Evolutionary conservation across 2,888 invertebrate species (phyloP).

Genomic region (Drosophila sordidula): DNA sequence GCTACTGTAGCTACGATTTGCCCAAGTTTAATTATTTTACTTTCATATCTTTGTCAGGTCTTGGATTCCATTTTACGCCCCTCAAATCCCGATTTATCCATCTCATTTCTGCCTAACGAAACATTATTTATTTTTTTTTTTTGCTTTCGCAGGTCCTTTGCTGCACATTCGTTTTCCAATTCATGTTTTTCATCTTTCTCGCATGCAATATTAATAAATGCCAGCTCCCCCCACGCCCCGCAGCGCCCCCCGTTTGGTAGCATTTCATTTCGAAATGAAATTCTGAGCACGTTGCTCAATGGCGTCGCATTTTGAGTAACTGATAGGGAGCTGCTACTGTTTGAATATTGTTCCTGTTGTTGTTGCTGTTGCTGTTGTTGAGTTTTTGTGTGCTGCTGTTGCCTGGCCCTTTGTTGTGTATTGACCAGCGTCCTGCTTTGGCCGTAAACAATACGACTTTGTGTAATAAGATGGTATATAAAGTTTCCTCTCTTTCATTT

Average conservation of each 20-base stretch:
- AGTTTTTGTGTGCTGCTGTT: conserved; percentile 4
- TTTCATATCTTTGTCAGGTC: background rate
- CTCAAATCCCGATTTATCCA: background rate
- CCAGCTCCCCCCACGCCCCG: conserved; percentile 1
- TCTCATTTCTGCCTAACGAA: background rate
- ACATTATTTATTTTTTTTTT: background rate
- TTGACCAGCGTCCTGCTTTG: conserved; percentile 24
- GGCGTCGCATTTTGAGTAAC: conserved; percentile 41
- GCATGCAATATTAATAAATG: conserved; percentile 70
- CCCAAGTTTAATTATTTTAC: background rate
- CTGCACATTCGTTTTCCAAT: conserved; percentile 27
- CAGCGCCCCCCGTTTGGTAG: conserved; percentile 15
- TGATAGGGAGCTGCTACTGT: conserved; percentile 34
- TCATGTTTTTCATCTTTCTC: conserved; percentile 36
- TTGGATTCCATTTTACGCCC: background rate
- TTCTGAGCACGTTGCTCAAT: conserved; percentile 71
- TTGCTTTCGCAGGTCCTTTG: conserved; percentile 20
- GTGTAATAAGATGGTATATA: background rate
- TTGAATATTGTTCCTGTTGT: conserved; percentile 29
- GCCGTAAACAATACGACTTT: conserved; percentile 13
- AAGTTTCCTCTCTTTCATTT: background rate
- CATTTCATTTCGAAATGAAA: conserved; percentile 73
- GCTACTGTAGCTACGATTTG: background rate
- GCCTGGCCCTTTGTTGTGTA: conserved; percentile 31
- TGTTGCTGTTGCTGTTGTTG: conserved; percentile 18